Percentiles rank a stretch among this genome's conserved stretches.
These are phyloP conservation scores for Macrophya alboannulata DNA, from an alignment of 2,888 invertebrate genomes.

Conservation along the genomic window DNA sequence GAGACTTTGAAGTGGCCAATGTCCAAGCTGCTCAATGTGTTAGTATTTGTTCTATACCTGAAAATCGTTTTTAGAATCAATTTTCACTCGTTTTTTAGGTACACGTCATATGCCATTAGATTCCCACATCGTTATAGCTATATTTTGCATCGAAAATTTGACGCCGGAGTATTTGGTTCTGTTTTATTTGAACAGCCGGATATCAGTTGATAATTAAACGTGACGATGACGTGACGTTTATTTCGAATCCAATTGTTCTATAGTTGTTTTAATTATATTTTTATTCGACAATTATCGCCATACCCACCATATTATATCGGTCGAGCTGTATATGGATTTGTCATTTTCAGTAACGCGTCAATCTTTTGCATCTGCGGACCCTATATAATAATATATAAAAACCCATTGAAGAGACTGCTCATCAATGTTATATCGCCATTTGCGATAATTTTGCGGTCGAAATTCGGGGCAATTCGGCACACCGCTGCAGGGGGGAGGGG, in stretches of 20 bases:
- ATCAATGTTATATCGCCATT: not conserved
- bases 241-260: not conserved
- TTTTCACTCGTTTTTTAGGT: not conserved
- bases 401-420: not conserved
- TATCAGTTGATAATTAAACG: slow-evolving; percentile 7
- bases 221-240: slow-evolving; percentile 10
- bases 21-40: too few species aligned
- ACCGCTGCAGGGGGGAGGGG: too few species aligned
- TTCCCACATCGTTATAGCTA: not conserved
- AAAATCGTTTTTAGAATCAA: not conserved
- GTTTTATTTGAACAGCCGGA: not conserved
- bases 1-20: too few species aligned
- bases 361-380: not conserved
- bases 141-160: not conserved
- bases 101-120: not conserved
- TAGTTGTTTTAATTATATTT: not conserved
- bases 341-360: slow-evolving; percentile 14
- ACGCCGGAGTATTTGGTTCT: not conserved
- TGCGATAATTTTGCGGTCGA: not conserved
- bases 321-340: not conserved
- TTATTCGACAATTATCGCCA: not conserved
- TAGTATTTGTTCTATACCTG: too few species aligned
- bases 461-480: not conserved
- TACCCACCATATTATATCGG: not conserved
- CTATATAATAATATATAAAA: not conserved